Percentiles rank a stretch among this genome's conserved stretches.
Conservation (phyloP, 2,113 vertebrate species). For the Aspiorhynchus laticeps region DNA sequence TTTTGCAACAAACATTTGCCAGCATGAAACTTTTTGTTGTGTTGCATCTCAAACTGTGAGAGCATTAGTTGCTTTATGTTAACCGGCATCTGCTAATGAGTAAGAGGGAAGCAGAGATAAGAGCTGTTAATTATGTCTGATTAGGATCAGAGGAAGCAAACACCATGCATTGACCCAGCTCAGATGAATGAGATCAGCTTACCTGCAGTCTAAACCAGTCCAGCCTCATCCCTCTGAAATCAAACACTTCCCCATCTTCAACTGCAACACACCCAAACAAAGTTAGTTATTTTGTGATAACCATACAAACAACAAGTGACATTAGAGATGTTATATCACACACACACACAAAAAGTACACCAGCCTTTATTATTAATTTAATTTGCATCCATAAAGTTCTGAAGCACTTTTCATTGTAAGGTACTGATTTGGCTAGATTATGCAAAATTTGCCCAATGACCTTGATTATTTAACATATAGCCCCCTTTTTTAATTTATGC, state of each 20-base stretch:
- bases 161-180: constrained; percentile 19
- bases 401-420: neutral
- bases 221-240: constrained; percentile 98
- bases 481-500: neutral
- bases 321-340: no score
- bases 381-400: neutral
- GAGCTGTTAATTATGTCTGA: constrained; percentile 35
- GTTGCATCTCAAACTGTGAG: neutral
- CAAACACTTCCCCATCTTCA: constrained; percentile 98
- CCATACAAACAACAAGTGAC: no score
- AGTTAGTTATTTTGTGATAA: constrained; percentile 6
- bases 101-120: neutral
- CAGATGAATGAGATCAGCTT: constrained; percentile 54
- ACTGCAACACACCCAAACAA: constrained; percentile 76
- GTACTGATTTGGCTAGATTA: neutral
- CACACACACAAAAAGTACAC: no score
- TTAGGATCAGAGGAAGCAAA: constrained; percentile 20
- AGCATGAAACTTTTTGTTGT: neutral
- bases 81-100: constrained; percentile 21
- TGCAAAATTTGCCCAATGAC: neutral
- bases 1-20: neutral
- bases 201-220: constrained; percentile 99
- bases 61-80: constrained; percentile 5
- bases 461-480: neutral
- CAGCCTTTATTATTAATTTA: neutral